Percentiles rank a stretch among this genome's conserved stretches.
These are phyloP conservation scores for Porites divaricata DNA, from an alignment of 92 coral and sea anemone genomes.

Conservation along the genomic window DNA sequence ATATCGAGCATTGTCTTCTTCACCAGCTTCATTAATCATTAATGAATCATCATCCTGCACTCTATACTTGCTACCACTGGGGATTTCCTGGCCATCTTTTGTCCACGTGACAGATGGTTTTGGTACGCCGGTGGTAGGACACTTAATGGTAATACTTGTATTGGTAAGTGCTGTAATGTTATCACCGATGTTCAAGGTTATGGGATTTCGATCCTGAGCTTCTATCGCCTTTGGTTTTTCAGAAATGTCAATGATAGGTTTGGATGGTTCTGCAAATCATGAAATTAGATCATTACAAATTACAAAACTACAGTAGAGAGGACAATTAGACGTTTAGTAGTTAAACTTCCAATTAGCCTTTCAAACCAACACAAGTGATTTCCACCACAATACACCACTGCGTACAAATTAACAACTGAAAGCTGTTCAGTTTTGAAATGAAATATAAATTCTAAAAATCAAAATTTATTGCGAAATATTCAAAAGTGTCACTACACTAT, in stretches of 20 bases:
- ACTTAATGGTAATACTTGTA: constrained; percentile 54
- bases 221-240: not conserved
- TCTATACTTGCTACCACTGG: not conserved
- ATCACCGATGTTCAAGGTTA: constrained; percentile 50
- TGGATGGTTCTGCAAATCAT: constrained; percentile 1
- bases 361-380: too few relatives aligned
- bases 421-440: too few relatives aligned
- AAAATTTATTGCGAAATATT: too few relatives aligned
- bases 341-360: too few relatives aligned
- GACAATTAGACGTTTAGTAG: too few relatives aligned
- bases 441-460: too few relatives aligned
- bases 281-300: too few relatives aligned
- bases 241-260: constrained; percentile 2
- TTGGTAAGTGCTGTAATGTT: constrained; percentile 56
- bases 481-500: not conserved
- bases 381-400: too few relatives aligned
- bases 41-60: constrained; percentile 42
- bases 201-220: constrained; percentile 35
- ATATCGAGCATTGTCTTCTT: constrained; percentile 46
- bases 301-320: too few relatives aligned
- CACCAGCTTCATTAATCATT: constrained; percentile 36
- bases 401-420: too few relatives aligned
- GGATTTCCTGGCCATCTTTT: constrained; percentile 41
- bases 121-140: constrained; percentile 61
- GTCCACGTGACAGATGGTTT: constrained; percentile 59